Evolutionary conservation across 2,888 invertebrate species (phyloP), one percentile per base, ranked within the genome.

Genomic region (Iselma pallidipennis): DNA sequence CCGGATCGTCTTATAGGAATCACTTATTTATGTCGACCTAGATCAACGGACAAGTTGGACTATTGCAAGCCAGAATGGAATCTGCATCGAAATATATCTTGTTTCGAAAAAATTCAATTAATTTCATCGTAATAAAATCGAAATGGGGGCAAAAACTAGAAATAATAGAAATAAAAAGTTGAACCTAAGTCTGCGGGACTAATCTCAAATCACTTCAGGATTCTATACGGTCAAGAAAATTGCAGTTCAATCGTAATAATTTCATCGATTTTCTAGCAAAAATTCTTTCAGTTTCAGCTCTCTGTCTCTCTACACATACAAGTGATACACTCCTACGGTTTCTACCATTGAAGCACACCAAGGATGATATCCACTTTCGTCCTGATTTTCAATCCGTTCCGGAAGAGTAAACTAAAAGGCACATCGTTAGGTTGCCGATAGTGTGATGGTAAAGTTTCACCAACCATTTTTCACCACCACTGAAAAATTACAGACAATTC

Each of bases 11-110:
- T 45, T 45, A 45, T 42, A 9, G 12, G 49, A 56, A 56, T 49
- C 58, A 53, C 52, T 45, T 58, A 51, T 58, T 58, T 58, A 58
- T 53, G 31, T 42, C 29, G 52, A 45, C 23, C 45, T 23, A 45
- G 45, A 45, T 45, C 45, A 23, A 45, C 9, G 45, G 19, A 19
- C 45, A 4, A 14, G 21, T 3, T 9, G 45, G 21, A 45, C 19
- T 45, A 10, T 45, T 19, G 21, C n/a, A n/a, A n/a, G 21, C 21
- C 21, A 12, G 9, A 45, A 45, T 45, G 4, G 10, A 21, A 19
- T 21, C 10, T 45, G 45, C n/a, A n/a, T n/a, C n/a, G n/a, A n/a
- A n/a, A n/a, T n/a, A n/a, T n/a, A n/a, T n/a, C n/a, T n/a, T n/a
- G n/a, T n/a, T n/a, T n/a, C n/a, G n/a, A n/a, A n/a, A n/a, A n/a